A percentile compares a stretch with the other conserved stretches of the same genome.
These are phyloP conservation scores for Andrena fulva DNA, from an alignment of 2,888 invertebrate species.

Conservation along the genomic window DNA sequence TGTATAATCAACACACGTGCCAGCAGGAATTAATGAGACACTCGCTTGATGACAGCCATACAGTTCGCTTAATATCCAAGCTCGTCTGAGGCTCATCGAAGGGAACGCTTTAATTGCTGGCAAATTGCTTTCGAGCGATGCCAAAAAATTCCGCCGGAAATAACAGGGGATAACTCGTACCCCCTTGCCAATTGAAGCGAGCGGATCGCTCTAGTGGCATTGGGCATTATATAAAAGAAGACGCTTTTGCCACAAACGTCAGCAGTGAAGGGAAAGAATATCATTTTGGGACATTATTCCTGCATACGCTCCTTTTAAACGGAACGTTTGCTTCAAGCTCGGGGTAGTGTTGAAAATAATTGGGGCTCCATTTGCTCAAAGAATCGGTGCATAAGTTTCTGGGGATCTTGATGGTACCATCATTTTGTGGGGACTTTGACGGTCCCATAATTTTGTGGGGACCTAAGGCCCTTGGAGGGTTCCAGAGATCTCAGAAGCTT, in stretches of 20 bases:
- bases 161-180: conserved; percentile 26
- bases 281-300: neutral
- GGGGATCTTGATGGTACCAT: too few relatives aligned
- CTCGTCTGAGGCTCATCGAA: conserved; percentile 36
- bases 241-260: neutral
- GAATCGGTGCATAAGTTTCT: too few relatives aligned
- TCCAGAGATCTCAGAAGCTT: too few relatives aligned
- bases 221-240: conserved; percentile 4
- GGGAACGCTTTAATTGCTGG: conserved; percentile 56
- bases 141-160: conserved; percentile 56
- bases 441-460: too few relatives aligned
- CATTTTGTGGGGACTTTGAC: too few relatives aligned
- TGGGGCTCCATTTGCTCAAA: neutral
- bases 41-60: conserved; percentile 40
- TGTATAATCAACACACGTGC: conserved; percentile 13
- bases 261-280: neutral
- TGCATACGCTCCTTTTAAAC: neutral
- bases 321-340: neutral
- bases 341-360: neutral
- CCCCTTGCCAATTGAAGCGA: conserved; percentile 46
- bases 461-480: too few relatives aligned
- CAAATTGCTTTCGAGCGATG: conserved; percentile 55
- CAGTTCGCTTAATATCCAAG: conserved; percentile 19
- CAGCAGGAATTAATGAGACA: conserved; percentile 30
- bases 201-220: conserved; percentile 13